A percentile compares a stretch with the other conserved stretches of the same genome.
Conservation (phyloP, 2,888 invertebrate species). For the Epistrophe eligans region DNA sequence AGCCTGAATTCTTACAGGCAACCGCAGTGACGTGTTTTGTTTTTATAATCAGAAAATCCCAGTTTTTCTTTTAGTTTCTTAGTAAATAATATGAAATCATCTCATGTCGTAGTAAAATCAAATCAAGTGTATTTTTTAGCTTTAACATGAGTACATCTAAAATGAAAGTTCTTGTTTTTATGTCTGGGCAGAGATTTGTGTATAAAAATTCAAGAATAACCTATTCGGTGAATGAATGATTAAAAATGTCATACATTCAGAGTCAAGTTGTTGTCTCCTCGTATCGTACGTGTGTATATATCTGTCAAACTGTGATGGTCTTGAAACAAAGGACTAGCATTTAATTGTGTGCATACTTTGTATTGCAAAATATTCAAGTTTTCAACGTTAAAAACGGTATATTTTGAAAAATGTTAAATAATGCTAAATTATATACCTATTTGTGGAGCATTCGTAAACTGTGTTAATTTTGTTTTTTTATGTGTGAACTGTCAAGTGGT, state of each 20-base stretch:
- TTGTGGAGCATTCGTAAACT: conserved; percentile 8
- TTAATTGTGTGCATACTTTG: conserved; percentile 2
- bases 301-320: not conserved
- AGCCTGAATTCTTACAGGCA: conserved; percentile 40
- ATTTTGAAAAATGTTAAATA: conserved; percentile 4
- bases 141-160: conserved; percentile 31
- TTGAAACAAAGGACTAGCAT: conserved; percentile 23
- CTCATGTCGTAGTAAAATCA: conserved; percentile 15
- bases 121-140: conserved; percentile 11
- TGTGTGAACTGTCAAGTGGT: conserved; percentile 9
- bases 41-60: conserved; percentile 13
- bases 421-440: conserved; percentile 1
- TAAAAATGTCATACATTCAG: conserved; percentile 36
- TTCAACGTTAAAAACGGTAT: conserved; percentile 13
- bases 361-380: conserved; percentile 16
- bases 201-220: not conserved
- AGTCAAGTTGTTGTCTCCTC: not conserved
- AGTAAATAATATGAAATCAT: conserved; percentile 1
- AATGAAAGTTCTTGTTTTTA: conserved; percentile 26
- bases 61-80: not conserved
- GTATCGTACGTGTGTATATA: not conserved
- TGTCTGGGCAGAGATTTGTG: conserved; percentile 28
- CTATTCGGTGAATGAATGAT: conserved; percentile 31
- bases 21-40: conserved; percentile 25
- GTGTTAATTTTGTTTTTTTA: not conserved